Evolutionary conservation across 2,113 vertebrate genomes (phyloP), one percentile per base, ranked within the genome.

Genomic region (Myotis yumanensis): DNA sequence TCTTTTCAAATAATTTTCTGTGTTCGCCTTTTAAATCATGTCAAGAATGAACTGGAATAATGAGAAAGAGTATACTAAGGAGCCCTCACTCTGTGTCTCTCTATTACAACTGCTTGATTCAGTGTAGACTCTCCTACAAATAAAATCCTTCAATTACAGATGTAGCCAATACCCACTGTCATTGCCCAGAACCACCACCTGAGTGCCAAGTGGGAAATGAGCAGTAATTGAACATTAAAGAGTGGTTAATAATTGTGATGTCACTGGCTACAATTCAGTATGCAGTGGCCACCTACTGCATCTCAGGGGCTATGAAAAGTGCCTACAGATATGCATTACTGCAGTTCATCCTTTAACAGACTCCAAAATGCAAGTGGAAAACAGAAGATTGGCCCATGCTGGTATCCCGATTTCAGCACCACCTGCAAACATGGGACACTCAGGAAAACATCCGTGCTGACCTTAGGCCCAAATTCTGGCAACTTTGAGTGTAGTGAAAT

Each of bases 1-100:
- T 28, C n/a, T 62, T 43, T 81, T 83, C 12, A 75, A 87, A 92
- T 90, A 83, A 85, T 86, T 90, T 95, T 82, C 32, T 83, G 5
- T 76, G 23, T 90, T 79, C 2, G 48, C 11, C 52, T 52, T 86
- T 95, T 59, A 54, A 77, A 64, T 32, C 9, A 59, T n/a, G 6
- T 87, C 48, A 87, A 79, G 85, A 83, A 73, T 48, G 79, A 69
- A 10, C 37, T 69, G 30, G 32, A 92, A 32, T 37, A 73, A 79
- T 79, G 43, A 64, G 10, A 91, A 54, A 88, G 17, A 48, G 30
- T 73, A 71, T 32, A 82, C 7, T 46, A 37, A 71, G 69, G 17
- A 86, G 17, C 4, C 15, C 64, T 84, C 48, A 30, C 28, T 23
- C 51, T 86, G 30, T 69, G 62, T n/a, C 17, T 71, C 46, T 71